Evolutionary conservation across 2,113 vertebrate genomes (phyloP).

Genomic region (Oceanodroma tethys): DNA sequence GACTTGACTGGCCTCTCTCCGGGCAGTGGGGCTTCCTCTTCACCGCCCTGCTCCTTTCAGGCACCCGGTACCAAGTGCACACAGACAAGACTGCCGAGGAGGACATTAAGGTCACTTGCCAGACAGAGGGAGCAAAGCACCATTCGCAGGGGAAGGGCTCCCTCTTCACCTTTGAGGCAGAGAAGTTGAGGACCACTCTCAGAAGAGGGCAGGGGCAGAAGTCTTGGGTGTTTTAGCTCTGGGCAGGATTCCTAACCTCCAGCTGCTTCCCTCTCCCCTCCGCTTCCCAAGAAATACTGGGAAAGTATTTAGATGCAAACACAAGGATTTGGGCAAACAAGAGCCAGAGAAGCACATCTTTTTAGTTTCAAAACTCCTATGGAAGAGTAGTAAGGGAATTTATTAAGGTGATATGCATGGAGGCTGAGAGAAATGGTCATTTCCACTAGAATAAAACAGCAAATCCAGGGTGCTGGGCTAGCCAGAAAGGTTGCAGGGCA

Average conservation of each 20-base stretch:
- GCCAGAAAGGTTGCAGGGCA: neutral
- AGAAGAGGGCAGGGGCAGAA: neutral
- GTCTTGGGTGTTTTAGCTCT: neutral
- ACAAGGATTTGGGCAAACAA: neutral
- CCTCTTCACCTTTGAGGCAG: neutral
- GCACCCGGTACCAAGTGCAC: accelerated
- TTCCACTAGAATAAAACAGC: neutral
- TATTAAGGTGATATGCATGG: neutral
- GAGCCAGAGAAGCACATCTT: neutral
- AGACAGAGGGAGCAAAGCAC: neutral
- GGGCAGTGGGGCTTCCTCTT: neutral
- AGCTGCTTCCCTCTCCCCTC: neutral
- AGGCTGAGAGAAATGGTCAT: neutral
- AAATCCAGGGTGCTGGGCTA: neutral
- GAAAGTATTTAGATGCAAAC: neutral
- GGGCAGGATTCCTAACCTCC: neutral
- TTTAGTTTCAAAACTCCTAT: neutral
- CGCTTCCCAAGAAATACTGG: neutral
- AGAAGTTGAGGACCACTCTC: accelerated
- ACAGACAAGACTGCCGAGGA: accelerated
- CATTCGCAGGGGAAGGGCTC: neutral
- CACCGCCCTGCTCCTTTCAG: neutral
- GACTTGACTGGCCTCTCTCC: too few relatives aligned
- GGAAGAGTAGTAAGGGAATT: neutral
- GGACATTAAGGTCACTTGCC: neutral